Base-by-base conservation (phyloP, 2,888 invertebrate genomes). In the Axea sp. region DNA sequence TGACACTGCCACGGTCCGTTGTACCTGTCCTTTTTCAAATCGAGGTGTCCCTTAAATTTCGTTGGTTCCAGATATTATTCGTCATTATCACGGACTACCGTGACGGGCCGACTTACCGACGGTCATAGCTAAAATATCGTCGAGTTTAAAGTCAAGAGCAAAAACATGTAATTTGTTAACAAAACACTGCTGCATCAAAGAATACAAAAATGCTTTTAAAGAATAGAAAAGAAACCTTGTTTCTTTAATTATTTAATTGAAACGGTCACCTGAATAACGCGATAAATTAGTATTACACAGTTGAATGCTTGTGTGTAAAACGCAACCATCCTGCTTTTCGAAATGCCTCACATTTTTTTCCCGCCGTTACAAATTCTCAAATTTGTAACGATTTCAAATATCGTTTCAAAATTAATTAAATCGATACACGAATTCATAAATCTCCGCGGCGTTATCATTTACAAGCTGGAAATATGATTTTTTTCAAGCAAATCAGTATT, bases 51-150 rank as follows among this genome's bases (percentile, higher is more conserved):
- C 72, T 74, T 76, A 79, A 82, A 82, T 82, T 82, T 78, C 67
- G 81, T 84, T 82, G 76, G 85, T 83, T 83, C 80, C 82, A 79
- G 82, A 83, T 84, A 84, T 86, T 84, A 85, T 83, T 85, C 77
- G 81, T 84, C 83, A 81, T 83, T 78, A 82, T 81, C 78, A 49
- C 68, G 65, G 79, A 77, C 80, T 80, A 76, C 75, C 83, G 82
- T 83, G 81, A 82, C 84, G 59, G 77, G 79, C 49, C 43, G 75
- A 72, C 77, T 81, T 79, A 77, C 24, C 47, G 73, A 11, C 71
- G 65, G 65, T 39, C 51, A 53, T 39, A 31, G 22, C 69, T 60
- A 47, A 43, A 45, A 57, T 73, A 57, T 55, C 51, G 43, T 31
- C 37, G 12, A 8, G 51, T 55, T 60, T 62, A 45, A 59, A 47